Evolutionary conservation across 2,113 vertebrate genomes (phyloP), one percentile per base, ranked within the genome.

Genomic region (Channa maculata): DNA sequence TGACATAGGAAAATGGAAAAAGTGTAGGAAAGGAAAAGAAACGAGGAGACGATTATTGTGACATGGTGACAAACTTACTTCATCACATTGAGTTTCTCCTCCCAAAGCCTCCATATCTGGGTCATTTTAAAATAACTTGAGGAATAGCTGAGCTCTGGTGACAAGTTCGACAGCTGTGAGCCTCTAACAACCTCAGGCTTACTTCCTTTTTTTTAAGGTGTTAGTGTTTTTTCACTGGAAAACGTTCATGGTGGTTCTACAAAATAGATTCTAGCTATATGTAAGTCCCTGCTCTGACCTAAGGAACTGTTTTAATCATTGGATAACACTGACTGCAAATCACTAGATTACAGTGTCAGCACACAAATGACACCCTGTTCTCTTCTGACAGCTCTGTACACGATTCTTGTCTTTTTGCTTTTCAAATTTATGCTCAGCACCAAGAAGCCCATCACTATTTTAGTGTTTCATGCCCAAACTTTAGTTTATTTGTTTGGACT

Each of bases 81-180:
- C 51, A 8, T 65, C 64, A 12, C 14, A 2, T 14, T 1, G 1
- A 34, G 61, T 61, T 69, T 48, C 24, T 58, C 59, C 12, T 79
- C 50, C 50, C 55, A 67, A 50, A 63, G 48, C 73, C 69, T 67
- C 65, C 59, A 63, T 8, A 78, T 83, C 58, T 85, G 77, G 83
- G 83, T 81, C 70, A 48, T 81, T 80, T 78, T 88, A 85, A 85
- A 85, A 86, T 85, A 86, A 65, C 52, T 24, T 0, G 4, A 60
- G 59, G 44, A 41, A 44, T 13, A 9, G 41, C 50, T 9, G 68
- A 76, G 74, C 65, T 72, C 61, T 7, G 59, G 38, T 54, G 66
- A 79, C 69, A 66, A 0, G 24, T 57, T 70, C 1, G 36, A 70
- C 49, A 60, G 71, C 79, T 62, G 66, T 33, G 1, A 37, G 60